phyloP scores from a whole-genome alignment of 1,140 invertebrate genomes.

The Thaumatotibia leucotreta region DNA sequence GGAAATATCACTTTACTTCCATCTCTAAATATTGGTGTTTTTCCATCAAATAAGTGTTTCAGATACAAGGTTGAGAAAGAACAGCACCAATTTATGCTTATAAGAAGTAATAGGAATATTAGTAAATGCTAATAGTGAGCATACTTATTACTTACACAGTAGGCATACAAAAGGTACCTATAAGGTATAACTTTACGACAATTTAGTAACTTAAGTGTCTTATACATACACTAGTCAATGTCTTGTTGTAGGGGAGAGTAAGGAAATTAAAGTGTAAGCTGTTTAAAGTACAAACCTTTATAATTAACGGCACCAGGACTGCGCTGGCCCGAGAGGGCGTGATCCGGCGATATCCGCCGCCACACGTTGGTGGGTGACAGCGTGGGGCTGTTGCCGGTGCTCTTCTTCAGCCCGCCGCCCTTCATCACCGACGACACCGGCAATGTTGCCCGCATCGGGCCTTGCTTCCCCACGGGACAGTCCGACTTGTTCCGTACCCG shows the following conservation, averaged over 20 bases:
- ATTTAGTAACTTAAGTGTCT: neutral
- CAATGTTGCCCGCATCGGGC: slow-evolving; percentile 84
- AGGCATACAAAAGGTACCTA: too few species aligned
- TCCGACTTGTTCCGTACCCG: slow-evolving; percentile 83
- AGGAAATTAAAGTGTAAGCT: neutral
- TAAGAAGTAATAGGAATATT: too few species aligned
- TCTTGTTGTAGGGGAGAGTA: neutral
- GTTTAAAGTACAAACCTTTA: slow-evolving; percentile 76
- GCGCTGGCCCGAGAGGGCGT: slow-evolving; percentile 81
- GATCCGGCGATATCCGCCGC: slow-evolving; percentile 83
- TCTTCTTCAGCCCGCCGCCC: slow-evolving; percentile 78
- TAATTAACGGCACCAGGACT: slow-evolving; percentile 84
- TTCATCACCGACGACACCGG: slow-evolving; percentile 84
- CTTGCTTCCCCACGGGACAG: slow-evolving; percentile 81
- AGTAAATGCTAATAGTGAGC: too few species aligned
- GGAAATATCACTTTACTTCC: too few species aligned
- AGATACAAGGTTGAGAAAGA: too few species aligned
- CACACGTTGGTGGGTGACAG: slow-evolving; percentile 80
- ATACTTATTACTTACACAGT: too few species aligned
- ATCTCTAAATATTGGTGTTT: too few species aligned
- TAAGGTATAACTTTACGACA: too few species aligned
- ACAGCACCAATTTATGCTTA: too few species aligned
- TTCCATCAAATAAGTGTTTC: too few species aligned
- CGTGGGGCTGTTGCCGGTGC: slow-evolving; percentile 80
- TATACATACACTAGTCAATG: too few species aligned